Evolutionary conservation across 2,888 invertebrate species (phyloP), one percentile per base, ranked within the genome.

Genomic region (Sinentomon sp.): DNA sequence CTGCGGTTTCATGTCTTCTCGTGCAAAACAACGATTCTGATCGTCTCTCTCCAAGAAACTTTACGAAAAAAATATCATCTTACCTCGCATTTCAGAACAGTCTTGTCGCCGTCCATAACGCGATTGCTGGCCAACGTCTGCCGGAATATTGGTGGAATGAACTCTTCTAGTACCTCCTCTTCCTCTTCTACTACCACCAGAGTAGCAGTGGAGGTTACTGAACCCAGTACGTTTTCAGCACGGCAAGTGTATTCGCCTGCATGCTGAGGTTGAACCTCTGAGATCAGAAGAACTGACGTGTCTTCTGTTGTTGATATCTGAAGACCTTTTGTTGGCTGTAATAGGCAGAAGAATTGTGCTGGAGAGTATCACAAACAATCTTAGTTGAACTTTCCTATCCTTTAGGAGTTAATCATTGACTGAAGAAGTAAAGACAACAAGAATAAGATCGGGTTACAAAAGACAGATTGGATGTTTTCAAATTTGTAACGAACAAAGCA

Each of bases 21-120:
- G n/a, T n/a, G n/a, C n/a, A n/a, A n/a, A n/a, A n/a, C n/a, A n/a
- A n/a, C n/a, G n/a, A n/a, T n/a, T n/a, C n/a, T n/a, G n/a, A n/a
- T n/a, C n/a, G n/a, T n/a, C n/a, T n/a, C n/a, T n/a, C n/a, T n/a
- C n/a, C n/a, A n/a, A n/a, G n/a, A n/a, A n/a, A n/a, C n/a, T n/a
- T n/a, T n/a, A n/a, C n/a, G n/a, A n/a, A n/a, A n/a, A n/a, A n/a
- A n/a, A n/a, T n/a, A n/a, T n/a, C n/a, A n/a, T n/a, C n/a, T n/a
- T 38, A 52, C 52, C 47, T 66, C 58, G 46, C 78, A 78, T 19
- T 59, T 64, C 31, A 82, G 60, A 38, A 63, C 56, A 36, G 77
- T 73, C 41, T 71, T 67, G 47, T 89, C 80, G 32, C 87, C 87
- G 49, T 85, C 85, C 74, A 82, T 82, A 5, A 85, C 70, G 36